Evolutionary conservation across 2,113 vertebrate genomes (phyloP), one percentile per base, ranked within the genome.

Genomic region (Himantopus leucocephalus): DNA sequence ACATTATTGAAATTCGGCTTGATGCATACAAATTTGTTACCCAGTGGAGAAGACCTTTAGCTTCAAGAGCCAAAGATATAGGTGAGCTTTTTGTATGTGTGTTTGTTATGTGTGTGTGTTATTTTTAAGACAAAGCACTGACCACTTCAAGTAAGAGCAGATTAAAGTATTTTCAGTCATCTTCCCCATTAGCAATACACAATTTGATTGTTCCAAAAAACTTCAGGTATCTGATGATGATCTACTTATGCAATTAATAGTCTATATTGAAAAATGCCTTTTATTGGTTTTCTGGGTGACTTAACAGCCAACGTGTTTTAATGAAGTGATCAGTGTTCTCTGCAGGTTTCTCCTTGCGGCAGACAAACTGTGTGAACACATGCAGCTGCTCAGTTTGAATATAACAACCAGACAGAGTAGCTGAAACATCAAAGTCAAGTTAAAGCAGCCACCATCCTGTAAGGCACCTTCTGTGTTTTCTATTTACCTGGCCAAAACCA

Each of bases 21-120:
- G 99, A 99, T 56, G 99, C 99, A 48, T 99, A 99, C 96, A 99
- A 99, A 97, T 99, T 99, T 96, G 99, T 99, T 88, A 99, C 99
- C n/a, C 99, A 99, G 91, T 99, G 99, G 99, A 98, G 99, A 77
- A 98, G 99, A 72, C 98, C 99, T 63, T 98, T 99, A 97, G 99
- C 99, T 84, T 99, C 99, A 72, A 99, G 99, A 97, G 99, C 99
- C 97, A 99, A 99, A 98, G 99, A 99, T 95, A 99, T 99, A 95
- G 99, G 99, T 99, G 94, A 98, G 97, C 9, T 39, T 24, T 91
- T 64, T 60, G 5, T 71, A 21, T 17, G 10, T 48, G 14, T 79
- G 14, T 79, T 53, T 79, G 10, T 60, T 70, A 39, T 18, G 8
- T 17, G 14, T 48, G 5, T 26, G 10, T 82, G 16, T 63, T 73